These are phyloP conservation scores for Bryconaethiops microstoma DNA, from an alignment of 2,797 vertebrate species.

Conservation along the genomic window DNA sequence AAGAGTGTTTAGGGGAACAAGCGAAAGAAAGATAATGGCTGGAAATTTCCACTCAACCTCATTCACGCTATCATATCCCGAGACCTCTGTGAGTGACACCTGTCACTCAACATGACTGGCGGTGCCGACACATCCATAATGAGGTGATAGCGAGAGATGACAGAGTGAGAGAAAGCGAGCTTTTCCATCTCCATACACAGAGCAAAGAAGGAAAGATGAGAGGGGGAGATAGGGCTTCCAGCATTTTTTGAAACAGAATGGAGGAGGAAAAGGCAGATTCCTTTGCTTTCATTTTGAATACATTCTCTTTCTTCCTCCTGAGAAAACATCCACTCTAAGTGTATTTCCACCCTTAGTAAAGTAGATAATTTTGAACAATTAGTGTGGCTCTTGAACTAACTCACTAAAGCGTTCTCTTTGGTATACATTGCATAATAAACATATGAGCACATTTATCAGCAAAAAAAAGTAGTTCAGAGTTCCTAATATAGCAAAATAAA, in stretches of 20 bases:
- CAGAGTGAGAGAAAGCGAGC: slow-evolving; percentile 40
- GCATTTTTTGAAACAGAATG: slow-evolving; percentile 41
- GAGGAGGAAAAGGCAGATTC: slow-evolving; percentile 48
- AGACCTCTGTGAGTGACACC: slow-evolving; percentile 69
- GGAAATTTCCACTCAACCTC: slow-evolving; percentile 45
- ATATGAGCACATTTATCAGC: background rate
- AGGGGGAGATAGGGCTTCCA: slow-evolving; percentile 49
- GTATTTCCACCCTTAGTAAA: slow-evolving; percentile 20
- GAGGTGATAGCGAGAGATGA: slow-evolving; percentile 29
- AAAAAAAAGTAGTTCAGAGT: background rate
- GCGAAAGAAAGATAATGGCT: slow-evolving; percentile 48
- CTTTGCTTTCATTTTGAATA: slow-evolving; percentile 30
- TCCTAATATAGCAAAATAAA: background rate
- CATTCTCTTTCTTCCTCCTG: slow-evolving; percentile 29
- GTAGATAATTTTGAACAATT: slow-evolving; percentile 57
- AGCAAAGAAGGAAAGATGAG: slow-evolving; percentile 55
- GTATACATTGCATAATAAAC: background rate
- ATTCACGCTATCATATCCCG: slow-evolving; percentile 36
- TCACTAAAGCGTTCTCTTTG: background rate
- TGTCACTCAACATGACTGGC: slow-evolving; percentile 70
- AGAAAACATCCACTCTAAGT: slow-evolving; percentile 26
- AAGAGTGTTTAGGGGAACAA: slow-evolving; percentile 37
- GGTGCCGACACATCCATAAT: slow-evolving; percentile 61
- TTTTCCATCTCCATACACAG: slow-evolving; percentile 32
- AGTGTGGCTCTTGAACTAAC: slow-evolving; percentile 56